Evolutionary conservation across 1,140 invertebrate genomes (phyloP), one percentile per base, ranked within the genome.

Genomic region (Euura saliciscinereae): DNA sequence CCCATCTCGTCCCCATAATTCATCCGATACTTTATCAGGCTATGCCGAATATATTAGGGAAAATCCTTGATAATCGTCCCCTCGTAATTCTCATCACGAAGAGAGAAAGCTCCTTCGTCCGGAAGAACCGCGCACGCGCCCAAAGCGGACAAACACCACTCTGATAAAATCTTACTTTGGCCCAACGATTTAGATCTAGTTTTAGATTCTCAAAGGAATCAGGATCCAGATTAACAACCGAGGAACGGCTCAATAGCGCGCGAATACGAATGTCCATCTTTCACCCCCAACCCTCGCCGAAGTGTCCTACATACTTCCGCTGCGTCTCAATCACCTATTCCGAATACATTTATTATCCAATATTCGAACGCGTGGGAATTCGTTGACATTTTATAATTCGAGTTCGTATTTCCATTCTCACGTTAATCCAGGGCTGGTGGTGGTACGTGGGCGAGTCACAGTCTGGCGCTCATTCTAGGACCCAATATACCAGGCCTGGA

Each of bases 21-120:
- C 51, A 59, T 8, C 3, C 13, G 51, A 59, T 77, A 75, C 77
- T 78, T 78, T 79, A 80, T 80, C 78, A 75, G 65, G 46, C 71
- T 8, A 64, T 42, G 65, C 65, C 71, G 66, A 66, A 67, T 80
- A 79, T 80, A 80, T 79, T 79, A 76, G 73, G 76, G 71, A 75
- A 80, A 80, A 80, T 80, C 77, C 78, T 70, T 45, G 74, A 77
- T 80, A 79, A 80, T 80, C 78, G 78, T 28, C 64, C 46, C 69
- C 64, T 72, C 74, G 66, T 78, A 76, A 75, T 78, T 75, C 78
- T 65, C 73, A 76, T 70, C 76, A 71, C 73, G 76, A 77, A 71
- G 51, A 59, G 51, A 59, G 51, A n/a, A n/a, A 59, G 51, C 13
- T 59, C 13, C 51, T 59, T 59, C 3, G 13, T 59, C 51, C 51